These are phyloP conservation scores for Harpalus rufipes DNA, from an alignment of 2,888 invertebrate species.

Conservation along the genomic window DNA sequence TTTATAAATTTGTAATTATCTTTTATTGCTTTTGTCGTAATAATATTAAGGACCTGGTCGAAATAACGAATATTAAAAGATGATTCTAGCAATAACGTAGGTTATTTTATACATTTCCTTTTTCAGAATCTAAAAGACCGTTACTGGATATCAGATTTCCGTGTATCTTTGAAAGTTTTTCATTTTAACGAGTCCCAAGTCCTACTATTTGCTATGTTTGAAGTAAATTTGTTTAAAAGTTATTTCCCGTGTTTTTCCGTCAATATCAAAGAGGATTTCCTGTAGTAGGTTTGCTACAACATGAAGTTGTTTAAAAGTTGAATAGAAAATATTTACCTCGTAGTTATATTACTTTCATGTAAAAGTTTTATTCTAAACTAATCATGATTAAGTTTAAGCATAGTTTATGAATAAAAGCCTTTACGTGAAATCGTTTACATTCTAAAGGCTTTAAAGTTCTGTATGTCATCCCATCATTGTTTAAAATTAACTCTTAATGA, in stretches of 20 bases:
- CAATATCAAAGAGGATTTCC: not conserved
- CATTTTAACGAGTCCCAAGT: not conserved
- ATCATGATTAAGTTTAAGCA: constrained; percentile 24
- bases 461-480: constrained; percentile 35
- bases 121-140: too few relatives aligned
- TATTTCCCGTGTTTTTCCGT: not conserved
- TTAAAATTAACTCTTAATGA: constrained; percentile 47
- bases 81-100: too few relatives aligned
- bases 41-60: too few relatives aligned
- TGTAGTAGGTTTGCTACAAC: not conserved
- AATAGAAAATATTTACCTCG: not conserved
- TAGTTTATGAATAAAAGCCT: constrained; percentile 14
- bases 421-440: not conserved
- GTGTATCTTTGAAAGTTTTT: not conserved
- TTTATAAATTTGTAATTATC: too few relatives aligned
- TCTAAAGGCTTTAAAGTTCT: constrained; percentile 32
- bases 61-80: too few relatives aligned
- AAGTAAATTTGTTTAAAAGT: not conserved
- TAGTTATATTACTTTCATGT: constrained; percentile 15
- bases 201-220: not conserved
- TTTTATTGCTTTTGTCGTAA: too few relatives aligned
- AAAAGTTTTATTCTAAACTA: constrained; percentile 33
- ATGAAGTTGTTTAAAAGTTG: not conserved
- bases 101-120: too few relatives aligned
- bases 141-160: not conserved